Evolutionary conservation across 2,797 vertebrate genomes (phyloP).

Genomic region (Podargus strigoides): DNA sequence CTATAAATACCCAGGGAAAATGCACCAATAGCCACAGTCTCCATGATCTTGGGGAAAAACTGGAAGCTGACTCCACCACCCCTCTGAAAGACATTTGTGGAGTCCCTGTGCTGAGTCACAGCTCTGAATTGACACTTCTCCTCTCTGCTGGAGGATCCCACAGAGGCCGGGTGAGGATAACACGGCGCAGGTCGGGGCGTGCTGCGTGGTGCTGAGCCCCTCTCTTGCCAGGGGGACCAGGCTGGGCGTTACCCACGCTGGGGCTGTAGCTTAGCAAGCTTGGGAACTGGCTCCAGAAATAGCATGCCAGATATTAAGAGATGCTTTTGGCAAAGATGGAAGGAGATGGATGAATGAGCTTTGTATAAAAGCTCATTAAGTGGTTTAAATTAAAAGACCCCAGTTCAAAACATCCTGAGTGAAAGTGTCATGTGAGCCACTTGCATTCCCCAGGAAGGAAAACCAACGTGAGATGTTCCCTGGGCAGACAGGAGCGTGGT

Average conservation of each 20-base stretch:
- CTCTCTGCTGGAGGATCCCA: not conserved
- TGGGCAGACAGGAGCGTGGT: not conserved
- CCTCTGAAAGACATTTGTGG: not conserved
- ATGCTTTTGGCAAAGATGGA: not conserved
- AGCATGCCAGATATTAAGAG: not conserved
- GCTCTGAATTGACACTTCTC: not conserved
- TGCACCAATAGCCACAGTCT: not conserved
- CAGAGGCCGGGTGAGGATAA: not conserved
- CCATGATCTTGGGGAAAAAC: not conserved
- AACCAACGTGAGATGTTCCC: fast-evolving
- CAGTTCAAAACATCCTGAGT: not conserved
- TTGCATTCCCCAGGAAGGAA: not conserved
- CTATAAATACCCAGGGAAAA: not conserved
- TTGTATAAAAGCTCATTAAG: not conserved
- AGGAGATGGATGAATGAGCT: not conserved
- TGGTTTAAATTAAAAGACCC: not conserved
- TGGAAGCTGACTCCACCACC: not conserved
- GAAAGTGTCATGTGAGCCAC: not conserved
- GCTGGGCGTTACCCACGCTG: not conserved
- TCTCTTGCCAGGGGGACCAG: not conserved
- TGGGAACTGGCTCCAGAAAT: not conserved
- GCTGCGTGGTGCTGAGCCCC: not conserved
- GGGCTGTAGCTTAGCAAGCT: not conserved
- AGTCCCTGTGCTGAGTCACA: not conserved
- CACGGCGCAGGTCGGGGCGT: not conserved